Base-by-base conservation (phyloP, 2,888 invertebrate genomes). In the Oscheius sp. region DNA sequence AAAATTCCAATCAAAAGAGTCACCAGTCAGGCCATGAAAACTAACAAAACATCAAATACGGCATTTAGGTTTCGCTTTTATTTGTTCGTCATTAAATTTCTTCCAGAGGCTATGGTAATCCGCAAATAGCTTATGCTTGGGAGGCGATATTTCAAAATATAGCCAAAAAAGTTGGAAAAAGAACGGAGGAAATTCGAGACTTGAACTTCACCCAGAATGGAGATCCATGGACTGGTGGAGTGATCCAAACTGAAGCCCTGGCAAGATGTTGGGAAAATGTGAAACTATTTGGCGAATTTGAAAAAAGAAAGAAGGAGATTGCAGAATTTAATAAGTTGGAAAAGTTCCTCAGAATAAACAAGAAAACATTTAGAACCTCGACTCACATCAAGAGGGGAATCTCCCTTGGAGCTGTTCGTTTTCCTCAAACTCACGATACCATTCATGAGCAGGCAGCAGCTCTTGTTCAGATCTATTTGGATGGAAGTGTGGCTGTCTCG, bases 21-120 rank as follows among this genome's bases (percentile, higher is more conserved):
- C 0, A 91, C 91, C 84, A 89, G 91, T n/a, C 65, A 73, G 25
- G 65, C 85, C 1, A 94, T 95, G 84, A 92, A 91, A 88, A 96
- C 96, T 0, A 94, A 96, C 89, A 88, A 94, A 50, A 91, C 93
- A 0, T 93, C 94, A 0, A 94, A 94, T 86, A 95, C 95, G 0
- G 95, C 95, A 0, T 76, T 80, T 46, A 45, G 76, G 75, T 75
- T 42, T 15, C 10, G 12, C 3, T 2, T 37, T 37, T 29, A 17
- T 15, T 29, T 6, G 4, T 61, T n/a, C n/a, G 37, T 27, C 12
- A 65, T 17, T 34, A 1, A 17, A 48, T 20, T n/a, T 5, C 20
- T 0, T 74, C 69, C 33, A 66, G 96, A 81, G 95, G 94, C 1
- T 95, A 94, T 84, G 95, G 95, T 15, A 93, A 92, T 0, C 95